These are phyloP conservation scores for Hemaris fuciformis DNA, from an alignment of 2,888 invertebrate species.

Conservation along the genomic window DNA sequence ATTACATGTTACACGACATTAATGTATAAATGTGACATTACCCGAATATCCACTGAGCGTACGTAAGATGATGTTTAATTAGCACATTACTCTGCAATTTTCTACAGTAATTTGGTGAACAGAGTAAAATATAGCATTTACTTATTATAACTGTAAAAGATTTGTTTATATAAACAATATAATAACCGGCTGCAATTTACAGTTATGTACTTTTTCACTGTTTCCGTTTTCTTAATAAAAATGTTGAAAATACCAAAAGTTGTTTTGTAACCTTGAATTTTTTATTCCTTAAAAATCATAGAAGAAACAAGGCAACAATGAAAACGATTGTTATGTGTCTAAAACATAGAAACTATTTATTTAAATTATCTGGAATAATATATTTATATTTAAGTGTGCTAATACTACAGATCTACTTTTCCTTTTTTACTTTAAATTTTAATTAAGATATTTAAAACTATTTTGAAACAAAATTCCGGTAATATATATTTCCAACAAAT, in stretches of 20 bases:
- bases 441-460: no score
- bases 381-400: no score
- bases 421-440: no score
- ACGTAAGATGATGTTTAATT: not conserved
- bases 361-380: no score
- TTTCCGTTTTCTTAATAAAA: slow-evolving; percentile 82
- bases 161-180: slow-evolving; percentile 72
- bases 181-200: slow-evolving; percentile 79
- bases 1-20: not conserved
- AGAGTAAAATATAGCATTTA: slow-evolving; percentile 60
- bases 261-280: not conserved
- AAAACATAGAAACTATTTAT: no score
- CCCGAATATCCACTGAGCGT: not conserved
- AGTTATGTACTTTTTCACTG: slow-evolving; percentile 82
- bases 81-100: not conserved
- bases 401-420: no score
- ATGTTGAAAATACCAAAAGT: slow-evolving; percentile 68
- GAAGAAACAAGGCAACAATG: no score
- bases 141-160: slow-evolving; percentile 66
- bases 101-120: slow-evolving; percentile 30
- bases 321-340: no score
- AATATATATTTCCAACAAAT: no score
- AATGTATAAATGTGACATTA: no score
- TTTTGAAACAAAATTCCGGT: no score
- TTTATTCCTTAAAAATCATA: no score